Percentiles rank a stretch among this genome's conserved stretches.
Evolutionary conservation across 2,113 vertebrate species (phyloP).

Genomic region (Pica pica): DNA sequence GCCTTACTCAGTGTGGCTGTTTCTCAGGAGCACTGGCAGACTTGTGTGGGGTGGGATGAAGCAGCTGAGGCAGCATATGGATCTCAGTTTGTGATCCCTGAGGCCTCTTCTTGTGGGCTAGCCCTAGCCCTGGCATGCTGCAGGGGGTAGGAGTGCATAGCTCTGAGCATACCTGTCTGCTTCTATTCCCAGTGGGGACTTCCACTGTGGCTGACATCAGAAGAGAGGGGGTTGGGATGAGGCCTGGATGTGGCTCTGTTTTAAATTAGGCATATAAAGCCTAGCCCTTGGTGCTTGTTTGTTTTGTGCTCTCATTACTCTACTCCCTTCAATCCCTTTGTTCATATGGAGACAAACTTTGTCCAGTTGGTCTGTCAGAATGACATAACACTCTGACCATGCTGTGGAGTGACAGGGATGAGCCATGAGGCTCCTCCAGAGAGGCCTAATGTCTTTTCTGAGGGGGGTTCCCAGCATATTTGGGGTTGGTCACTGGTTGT

Average conservation of each 20-base stretch:
- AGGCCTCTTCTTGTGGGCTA: neutral
- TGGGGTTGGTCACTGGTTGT: neutral
- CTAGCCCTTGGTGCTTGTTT: neutral
- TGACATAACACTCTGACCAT: rapidly evolving
- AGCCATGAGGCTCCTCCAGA: neutral
- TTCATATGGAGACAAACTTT: neutral
- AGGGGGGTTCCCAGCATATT: neutral
- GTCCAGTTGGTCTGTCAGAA: neutral
- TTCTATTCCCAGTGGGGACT: neutral
- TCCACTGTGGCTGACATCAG: neutral
- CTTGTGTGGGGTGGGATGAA: neutral
- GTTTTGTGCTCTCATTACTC: conserved; percentile 25
- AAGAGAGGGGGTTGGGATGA: neutral
- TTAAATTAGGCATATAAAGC: neutral
- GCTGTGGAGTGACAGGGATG: neutral
- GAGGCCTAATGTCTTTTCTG: neutral
- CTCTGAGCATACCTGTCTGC: rapidly evolving
- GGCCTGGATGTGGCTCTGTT: neutral
- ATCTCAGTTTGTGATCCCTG: neutral
- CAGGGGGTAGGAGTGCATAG: neutral
- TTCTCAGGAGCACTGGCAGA: neutral
- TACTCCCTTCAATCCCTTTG: conserved; percentile 16
- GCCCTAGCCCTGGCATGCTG: neutral
- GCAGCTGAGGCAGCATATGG: neutral
- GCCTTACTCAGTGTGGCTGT: neutral